Evolutionary conservation across 2,113 vertebrate species (phyloP), one percentile per base, ranked within the genome.

Genomic region (Alexandromys fortis): DNA sequence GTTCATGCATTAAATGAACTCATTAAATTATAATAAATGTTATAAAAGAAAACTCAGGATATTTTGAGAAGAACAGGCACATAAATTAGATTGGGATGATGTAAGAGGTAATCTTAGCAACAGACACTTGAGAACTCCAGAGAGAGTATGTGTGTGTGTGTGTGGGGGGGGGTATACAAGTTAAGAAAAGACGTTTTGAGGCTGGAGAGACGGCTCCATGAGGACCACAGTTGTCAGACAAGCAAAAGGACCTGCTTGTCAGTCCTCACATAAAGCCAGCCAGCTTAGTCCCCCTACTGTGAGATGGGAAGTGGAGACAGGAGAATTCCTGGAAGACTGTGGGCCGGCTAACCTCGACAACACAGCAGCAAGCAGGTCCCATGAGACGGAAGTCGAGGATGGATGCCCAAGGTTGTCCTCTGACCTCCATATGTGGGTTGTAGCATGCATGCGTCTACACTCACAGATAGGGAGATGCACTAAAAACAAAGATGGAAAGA

Each of bases 1-100:
- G 70, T 93, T 94, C 49, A 86, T 45, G 42, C 30, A 47, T 63
- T 49, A 77, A 95, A 83, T 86, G 65, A 76, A 77, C 4, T 6
- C 7, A 75, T 78, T 92, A 91, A 91, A 19, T 79, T 89, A 42
- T 88, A 49, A 95, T 49, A 85, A 77, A 70, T 75, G 30, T 33
- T 88, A 67, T 33, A 35, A 94, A 94, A 94, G 82, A 78, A 94
- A 52, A 88, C n/a, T 61, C 1, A 21, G 33, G 21, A 16, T 87
- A 79, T 92, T 95, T 58, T 89, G 47, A 89, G 63, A 67, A 79
- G 45, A 88, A 47, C 52, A 76, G 73, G 19, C 16, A 70, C 3
- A 33, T 42, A n/a, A 49, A 30, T 77, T 94, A 85, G 7, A 93
- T 73, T 49, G n/a, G 22, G 33, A 4, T 63, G 83, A 76, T 95